These are phyloP conservation scores for Fragum sueziense DNA, from an alignment of 2,888 invertebrate genomes.

Conservation along the genomic window DNA sequence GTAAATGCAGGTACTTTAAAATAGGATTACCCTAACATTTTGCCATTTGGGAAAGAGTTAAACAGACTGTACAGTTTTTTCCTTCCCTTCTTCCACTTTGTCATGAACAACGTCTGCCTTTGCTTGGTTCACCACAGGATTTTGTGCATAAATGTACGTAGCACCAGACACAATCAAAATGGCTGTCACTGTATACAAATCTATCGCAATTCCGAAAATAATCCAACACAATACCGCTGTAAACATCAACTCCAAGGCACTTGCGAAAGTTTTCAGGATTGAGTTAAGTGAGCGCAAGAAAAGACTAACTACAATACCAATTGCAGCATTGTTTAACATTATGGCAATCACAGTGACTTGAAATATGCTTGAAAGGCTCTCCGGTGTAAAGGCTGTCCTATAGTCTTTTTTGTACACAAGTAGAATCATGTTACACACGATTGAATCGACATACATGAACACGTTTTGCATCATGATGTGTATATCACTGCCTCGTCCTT, in stretches of 20 bases:
- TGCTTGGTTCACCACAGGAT: constrained; percentile 87
- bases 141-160: constrained; percentile 93
- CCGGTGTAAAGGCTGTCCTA: constrained; percentile 85
- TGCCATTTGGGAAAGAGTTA: not conserved
- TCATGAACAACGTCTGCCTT: constrained; percentile 47
- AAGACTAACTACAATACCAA: constrained; percentile 96
- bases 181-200: constrained; percentile 90
- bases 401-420: constrained; percentile 88
- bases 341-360: constrained; percentile 88
- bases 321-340: constrained; percentile 93
- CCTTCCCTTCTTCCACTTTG: constrained; percentile 18
- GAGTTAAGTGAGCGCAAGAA: constrained; percentile 96
- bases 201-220: constrained; percentile 92
- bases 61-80: constrained; percentile 21
- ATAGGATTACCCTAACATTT: too few species aligned
- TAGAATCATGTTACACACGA: constrained; percentile 92
- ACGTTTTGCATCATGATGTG: constrained; percentile 96
- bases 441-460: constrained; percentile 97
- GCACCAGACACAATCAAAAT: constrained; percentile 92
- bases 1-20: too few species aligned
- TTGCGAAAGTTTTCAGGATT: constrained; percentile 97
- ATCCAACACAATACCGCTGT: constrained; percentile 93
- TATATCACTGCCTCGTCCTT: constrained; percentile 91
- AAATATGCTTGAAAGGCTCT: constrained; percentile 78
- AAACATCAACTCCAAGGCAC: constrained; percentile 94